Conservation (phyloP, 2,797 vertebrate species). For the Myotis pilosus region DNA sequence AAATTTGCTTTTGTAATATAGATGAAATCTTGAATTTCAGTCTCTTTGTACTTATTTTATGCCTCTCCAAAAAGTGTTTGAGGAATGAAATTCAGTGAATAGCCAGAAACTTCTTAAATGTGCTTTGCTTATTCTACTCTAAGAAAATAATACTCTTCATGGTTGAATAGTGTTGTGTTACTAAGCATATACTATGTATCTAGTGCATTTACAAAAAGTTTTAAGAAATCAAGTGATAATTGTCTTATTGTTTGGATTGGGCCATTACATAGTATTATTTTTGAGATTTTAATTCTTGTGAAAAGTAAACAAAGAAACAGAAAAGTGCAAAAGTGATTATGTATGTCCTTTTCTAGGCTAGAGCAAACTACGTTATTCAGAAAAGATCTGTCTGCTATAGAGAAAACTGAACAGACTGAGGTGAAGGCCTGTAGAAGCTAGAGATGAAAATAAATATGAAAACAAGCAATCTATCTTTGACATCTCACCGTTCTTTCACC, state of each 20-base stretch:
- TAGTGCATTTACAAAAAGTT: background rate
- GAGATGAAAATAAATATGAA: slow-evolving; percentile 59
- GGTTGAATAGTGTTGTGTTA: background rate
- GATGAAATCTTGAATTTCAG: background rate
- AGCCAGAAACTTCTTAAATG: background rate
- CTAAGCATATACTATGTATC: background rate
- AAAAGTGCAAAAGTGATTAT: background rate
- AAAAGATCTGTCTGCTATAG: slow-evolving; percentile 36
- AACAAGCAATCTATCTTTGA: slow-evolving; percentile 40
- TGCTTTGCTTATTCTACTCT: background rate
- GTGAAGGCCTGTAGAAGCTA: slow-evolving; percentile 24
- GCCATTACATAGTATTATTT: background rate
- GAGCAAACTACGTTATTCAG: background rate
- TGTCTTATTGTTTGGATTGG: background rate
- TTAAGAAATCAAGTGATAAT: background rate
- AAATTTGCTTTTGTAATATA: background rate
- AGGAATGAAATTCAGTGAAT: background rate
- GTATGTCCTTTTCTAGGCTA: background rate
- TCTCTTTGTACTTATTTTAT: background rate
- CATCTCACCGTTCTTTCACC: slow-evolving; percentile 21
- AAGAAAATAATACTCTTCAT: background rate
- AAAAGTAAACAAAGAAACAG: background rate
- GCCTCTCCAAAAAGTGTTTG: background rate
- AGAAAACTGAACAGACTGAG: slow-evolving; percentile 34
- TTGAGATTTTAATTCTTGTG: background rate